Percentiles rank a stretch among this genome's conserved stretches.
These are phyloP conservation scores for Clytia hemisphaerica DNA, from an alignment of 30 jellyfish, hydroid and myxozoan genomes.

Conservation along the genomic window DNA sequence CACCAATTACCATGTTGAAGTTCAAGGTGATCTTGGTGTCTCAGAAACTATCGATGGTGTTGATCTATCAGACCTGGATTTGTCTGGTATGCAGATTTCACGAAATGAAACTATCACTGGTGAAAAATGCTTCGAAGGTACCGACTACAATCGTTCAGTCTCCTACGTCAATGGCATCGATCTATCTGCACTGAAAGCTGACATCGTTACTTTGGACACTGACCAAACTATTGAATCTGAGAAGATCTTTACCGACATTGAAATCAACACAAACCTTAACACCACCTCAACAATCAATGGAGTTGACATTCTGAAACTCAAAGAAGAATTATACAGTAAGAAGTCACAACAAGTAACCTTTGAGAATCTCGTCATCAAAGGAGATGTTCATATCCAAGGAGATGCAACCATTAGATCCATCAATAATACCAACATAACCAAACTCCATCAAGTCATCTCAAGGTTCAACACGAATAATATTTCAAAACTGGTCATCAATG, in stretches of 20 bases:
- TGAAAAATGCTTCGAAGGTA: constrained; percentile 10
- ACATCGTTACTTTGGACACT: constrained; percentile 39
- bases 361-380: no score
- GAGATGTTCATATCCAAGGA: no score
- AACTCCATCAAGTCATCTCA: no score
- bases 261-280: constrained; percentile 4
- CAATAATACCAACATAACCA: no score
- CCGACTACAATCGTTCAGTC: constrained; percentile 20
- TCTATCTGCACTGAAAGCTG: constrained; percentile 33
- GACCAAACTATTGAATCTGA: constrained; percentile 41
- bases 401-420: no score
- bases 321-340: no score
- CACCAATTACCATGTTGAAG: not conserved
- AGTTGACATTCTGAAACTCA: constrained; percentile 36
- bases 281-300: constrained; percentile 44
- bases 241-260: constrained; percentile 15
- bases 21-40: constrained; percentile 5
- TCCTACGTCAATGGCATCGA: constrained; percentile 44
- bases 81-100: constrained; percentile 21
- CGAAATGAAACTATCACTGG: constrained; percentile 33
- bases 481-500: no score
- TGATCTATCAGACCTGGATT: constrained; percentile 37
- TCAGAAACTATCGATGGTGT: constrained; percentile 57
- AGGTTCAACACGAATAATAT: no score
- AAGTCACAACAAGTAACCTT: no score